A percentile compares a stretch with the other conserved stretches of the same genome.
Conservation (phyloP, 2,113 vertebrate genomes). For the Choloepus hoffmanni region DNA sequence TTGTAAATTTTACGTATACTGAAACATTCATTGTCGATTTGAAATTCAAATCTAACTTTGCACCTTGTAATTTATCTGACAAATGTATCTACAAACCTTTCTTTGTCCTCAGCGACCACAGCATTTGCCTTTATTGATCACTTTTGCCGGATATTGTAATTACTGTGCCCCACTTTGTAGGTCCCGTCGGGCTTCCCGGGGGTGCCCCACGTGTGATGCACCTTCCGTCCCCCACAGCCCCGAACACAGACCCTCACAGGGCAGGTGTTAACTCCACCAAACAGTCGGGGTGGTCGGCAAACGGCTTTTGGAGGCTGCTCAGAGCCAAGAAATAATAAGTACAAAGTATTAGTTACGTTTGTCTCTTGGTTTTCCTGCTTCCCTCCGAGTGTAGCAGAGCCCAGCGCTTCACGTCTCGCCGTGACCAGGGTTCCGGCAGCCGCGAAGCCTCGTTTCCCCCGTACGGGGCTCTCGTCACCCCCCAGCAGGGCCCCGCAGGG, state of each 20-base stretch:
- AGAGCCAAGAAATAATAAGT: background rate
- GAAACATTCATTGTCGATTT: background rate
- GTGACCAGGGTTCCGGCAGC: accelerated
- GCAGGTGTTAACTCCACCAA: background rate
- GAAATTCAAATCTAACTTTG: background rate
- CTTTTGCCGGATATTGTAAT: background rate
- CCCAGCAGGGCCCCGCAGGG: background rate
- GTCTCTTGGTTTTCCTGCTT: background rate
- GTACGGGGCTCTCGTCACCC: background rate
- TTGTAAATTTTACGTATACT: background rate
- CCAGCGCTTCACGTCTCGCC: background rate
- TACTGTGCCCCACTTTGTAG: background rate
- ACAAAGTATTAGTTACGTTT: background rate
- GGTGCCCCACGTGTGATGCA: too few relatives aligned
- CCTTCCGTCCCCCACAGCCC: background rate
- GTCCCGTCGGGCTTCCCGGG: background rate
- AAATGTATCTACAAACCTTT: background rate
- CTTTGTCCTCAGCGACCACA: background rate
- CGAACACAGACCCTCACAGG: accelerated
- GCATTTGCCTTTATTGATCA: background rate
- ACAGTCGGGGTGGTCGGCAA: background rate
- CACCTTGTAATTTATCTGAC: background rate
- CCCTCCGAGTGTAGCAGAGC: background rate
- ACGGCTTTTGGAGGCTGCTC: background rate
- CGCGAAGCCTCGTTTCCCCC: background rate